Conservation (phyloP, 2,113 vertebrate genomes). For the Protobothrops mucrosquamatus region DNA sequence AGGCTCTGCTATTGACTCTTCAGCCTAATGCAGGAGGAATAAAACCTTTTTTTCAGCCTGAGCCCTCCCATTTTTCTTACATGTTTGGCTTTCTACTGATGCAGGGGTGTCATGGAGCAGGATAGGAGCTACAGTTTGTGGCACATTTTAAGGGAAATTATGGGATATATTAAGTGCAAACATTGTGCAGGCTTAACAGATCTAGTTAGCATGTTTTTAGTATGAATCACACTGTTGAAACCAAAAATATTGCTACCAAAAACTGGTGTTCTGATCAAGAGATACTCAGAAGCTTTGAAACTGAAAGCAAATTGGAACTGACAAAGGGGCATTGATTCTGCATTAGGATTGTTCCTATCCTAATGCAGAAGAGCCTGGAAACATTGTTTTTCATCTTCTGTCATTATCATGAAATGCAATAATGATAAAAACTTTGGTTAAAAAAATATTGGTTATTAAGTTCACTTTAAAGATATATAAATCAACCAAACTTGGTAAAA, state of each 20-base stretch:
- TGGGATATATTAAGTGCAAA: neutral
- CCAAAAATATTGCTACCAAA: neutral
- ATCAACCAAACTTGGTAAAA: neutral
- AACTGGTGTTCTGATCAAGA: neutral
- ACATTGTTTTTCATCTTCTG: neutral
- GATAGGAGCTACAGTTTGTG: neutral
- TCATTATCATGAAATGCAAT: neutral
- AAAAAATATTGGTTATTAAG: neutral
- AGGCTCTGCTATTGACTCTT: neutral
- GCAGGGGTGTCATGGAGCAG: neutral
- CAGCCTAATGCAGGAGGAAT: neutral
- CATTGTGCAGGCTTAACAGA: neutral
- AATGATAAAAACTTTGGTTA: neutral
- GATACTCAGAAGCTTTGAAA: neutral
- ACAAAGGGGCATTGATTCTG: neutral
- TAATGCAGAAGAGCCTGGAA: neutral
- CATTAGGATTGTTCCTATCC: neutral
- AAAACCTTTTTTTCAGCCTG: neutral
- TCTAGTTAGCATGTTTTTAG: neutral
- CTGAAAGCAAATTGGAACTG: neutral
- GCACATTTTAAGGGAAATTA: neutral
- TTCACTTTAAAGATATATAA: neutral
- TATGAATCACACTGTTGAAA: neutral
- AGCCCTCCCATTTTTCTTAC: neutral
- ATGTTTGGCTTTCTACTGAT: neutral